These are phyloP conservation scores for Drosophila nigritarsus DNA, from an alignment of 2,888 invertebrate genomes.

Conservation along the genomic window DNA sequence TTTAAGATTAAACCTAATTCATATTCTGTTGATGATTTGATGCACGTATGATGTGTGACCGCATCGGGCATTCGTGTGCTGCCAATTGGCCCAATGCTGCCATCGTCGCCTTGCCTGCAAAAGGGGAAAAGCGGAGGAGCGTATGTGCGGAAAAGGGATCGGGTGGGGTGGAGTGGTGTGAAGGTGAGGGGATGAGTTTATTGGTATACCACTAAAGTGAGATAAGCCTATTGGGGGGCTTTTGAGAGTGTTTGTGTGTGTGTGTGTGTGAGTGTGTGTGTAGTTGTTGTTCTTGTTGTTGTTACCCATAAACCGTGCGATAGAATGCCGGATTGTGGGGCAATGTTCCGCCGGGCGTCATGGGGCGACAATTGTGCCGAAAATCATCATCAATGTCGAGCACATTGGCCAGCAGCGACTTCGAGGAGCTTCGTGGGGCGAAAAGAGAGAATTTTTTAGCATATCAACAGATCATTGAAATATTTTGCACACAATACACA, in stretches of 20 bases:
- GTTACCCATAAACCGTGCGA: conserved; percentile 91
- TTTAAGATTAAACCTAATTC: conserved; percentile 97
- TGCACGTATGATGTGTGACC: conserved; percentile 92
- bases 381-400: conserved; percentile 99
- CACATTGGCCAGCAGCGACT: conserved; percentile 97
- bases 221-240: conserved; percentile 30
- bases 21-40: conserved; percentile 92
- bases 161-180: background rate
- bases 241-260: background rate
- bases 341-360: conserved; percentile 87
- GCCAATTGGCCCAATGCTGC: conserved; percentile 87
- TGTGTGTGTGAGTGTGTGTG: background rate
- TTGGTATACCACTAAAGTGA: conserved; percentile 36
- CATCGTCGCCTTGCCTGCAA: conserved; percentile 84
- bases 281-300: conserved; percentile 23
- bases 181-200: conserved; percentile 24
- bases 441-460: conserved; percentile 32
- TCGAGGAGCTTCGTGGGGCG: conserved; percentile 89
- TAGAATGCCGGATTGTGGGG: conserved; percentile 88
- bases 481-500: background rate
- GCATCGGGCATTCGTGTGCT: conserved; percentile 91
- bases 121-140: conserved; percentile 9
- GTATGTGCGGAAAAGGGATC: conserved; percentile 53
- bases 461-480: conserved; percentile 40
- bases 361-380: conserved; percentile 91